Percentiles rank a stretch among this genome's conserved stretches.
These are phyloP conservation scores for Gonatopus flavifemur DNA, from an alignment of 1,140 invertebrate genomes.

Conservation along the genomic window DNA sequence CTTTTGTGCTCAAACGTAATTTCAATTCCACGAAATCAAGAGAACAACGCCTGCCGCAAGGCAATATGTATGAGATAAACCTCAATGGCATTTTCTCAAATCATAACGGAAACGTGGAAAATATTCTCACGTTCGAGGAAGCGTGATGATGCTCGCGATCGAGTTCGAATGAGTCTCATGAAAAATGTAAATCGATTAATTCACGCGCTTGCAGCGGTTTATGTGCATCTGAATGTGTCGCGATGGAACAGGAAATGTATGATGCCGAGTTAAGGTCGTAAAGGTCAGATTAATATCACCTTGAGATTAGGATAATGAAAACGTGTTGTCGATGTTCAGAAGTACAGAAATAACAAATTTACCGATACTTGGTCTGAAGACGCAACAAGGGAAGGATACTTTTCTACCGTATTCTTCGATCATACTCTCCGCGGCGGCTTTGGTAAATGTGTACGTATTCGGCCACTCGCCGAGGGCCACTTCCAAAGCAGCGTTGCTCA, in stretches of 20 bases:
- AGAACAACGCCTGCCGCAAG: not conserved
- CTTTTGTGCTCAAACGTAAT: not conserved
- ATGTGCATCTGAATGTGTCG: not conserved
- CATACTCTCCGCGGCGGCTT: constrained; percentile 63
- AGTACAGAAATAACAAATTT: constrained; percentile 28
- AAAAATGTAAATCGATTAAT: not conserved
- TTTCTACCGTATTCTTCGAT: constrained; percentile 55
- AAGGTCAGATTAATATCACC: not conserved
- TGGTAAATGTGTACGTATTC: constrained; percentile 65
- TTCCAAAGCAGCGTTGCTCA: constrained; percentile 41
- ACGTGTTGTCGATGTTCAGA: too few species aligned
- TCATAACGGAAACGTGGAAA: not conserved
- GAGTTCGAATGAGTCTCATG: not conserved
- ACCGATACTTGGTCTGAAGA: constrained; percentile 65
- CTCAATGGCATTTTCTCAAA: not conserved
- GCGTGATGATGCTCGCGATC: not conserved
- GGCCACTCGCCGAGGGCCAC: constrained; percentile 58
- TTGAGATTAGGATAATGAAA: too few species aligned
- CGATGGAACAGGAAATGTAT: not conserved
- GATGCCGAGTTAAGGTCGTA: not conserved
- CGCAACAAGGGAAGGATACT: constrained; percentile 60
- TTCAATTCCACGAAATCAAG: not conserved
- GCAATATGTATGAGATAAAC: not conserved
- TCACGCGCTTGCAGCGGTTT: not conserved
- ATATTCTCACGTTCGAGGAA: not conserved